Base-by-base conservation (phyloP, 2,888 invertebrate species). In the Acanthosoma haemorrhoidale region DNA sequence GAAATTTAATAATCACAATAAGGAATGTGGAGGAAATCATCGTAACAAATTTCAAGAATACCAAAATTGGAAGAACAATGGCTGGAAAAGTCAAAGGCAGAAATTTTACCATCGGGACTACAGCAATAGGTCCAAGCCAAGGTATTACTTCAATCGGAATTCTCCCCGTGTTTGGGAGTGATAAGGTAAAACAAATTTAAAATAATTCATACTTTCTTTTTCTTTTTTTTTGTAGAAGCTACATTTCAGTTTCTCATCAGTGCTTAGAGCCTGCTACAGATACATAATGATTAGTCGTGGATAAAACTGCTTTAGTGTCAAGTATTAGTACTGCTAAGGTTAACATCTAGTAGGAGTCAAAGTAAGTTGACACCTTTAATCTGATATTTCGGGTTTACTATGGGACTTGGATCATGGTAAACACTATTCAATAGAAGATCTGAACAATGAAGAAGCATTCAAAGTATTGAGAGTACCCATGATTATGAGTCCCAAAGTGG, bases 1-100 rank as follows among this genome's bases (percentile, higher is more conserved):
- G 39, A 70, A 71, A 57, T 70, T 72, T 64, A 58, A 67, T 38
- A 59, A 51, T 13, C 59, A 60, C 36, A 73, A 72, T 25, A 71
- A 70, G 25, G 61, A 63, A 15, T 29, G 61, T 39, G 68, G 70
- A 29, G 63, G 63, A 36, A 63, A 31, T 16, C 29, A 71, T 18
- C 70, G 71, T n/a, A 75, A 75, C 59, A 63, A 68, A 16, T 75
- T 75, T 64, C 75, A 75, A 70, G 73, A 74, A 9, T 71, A 71
- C 39, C 75, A 73, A 68, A 75, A 72, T 60, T 39, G 69, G 34
- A 75, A 71, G 41, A 73, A 74, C 68, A 71, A 72, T 13, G 41
- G 61, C 39, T 70, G 70, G 68, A 58, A 68, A 31, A 58, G 70
- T 18, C 64, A 39, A 25, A 21, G 71, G 66, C 71, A 67, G 34